These are phyloP conservation scores for Torymus texanus DNA, from an alignment of 2,888 invertebrate species.

Conservation along the genomic window DNA sequence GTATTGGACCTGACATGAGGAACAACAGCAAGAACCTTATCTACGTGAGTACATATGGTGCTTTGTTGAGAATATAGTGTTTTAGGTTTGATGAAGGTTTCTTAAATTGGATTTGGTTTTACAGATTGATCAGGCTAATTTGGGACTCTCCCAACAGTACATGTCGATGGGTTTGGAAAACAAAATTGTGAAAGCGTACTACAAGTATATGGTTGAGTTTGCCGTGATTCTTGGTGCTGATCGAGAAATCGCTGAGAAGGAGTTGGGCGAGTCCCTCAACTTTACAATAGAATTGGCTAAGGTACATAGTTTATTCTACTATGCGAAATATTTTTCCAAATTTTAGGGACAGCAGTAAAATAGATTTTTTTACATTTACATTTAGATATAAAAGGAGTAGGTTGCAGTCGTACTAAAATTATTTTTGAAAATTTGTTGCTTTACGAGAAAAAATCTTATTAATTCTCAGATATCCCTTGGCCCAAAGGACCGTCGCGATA, in stretches of 20 bases:
- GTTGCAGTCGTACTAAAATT: too few relatives aligned
- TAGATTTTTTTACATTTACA: too few relatives aligned
- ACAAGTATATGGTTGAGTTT: constrained; percentile 88
- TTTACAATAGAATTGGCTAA: constrained; percentile 93
- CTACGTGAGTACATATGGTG: constrained; percentile 80
- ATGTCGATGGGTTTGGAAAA: constrained; percentile 86
- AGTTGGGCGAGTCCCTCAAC: constrained; percentile 85
- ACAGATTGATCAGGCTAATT: constrained; percentile 88
- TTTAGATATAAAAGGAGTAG: too few relatives aligned
- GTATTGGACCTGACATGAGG: constrained; percentile 89
- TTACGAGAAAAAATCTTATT: neutral
- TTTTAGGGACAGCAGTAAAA: neutral
- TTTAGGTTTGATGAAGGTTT: neutral
- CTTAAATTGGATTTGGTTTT: constrained; percentile 56
- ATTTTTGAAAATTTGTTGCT: too few relatives aligned
- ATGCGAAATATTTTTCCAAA: neutral
- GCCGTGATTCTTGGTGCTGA: constrained; percentile 89
- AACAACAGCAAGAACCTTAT: constrained; percentile 88
- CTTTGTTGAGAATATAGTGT: too few relatives aligned
- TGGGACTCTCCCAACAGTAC: constrained; percentile 89
- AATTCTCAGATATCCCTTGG: constrained; percentile 74
- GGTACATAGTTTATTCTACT: constrained; percentile 78
- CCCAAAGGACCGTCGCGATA: constrained; percentile 90
- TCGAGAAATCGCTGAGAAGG: constrained; percentile 79
- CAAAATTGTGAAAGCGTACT: constrained; percentile 87